phyloP scores from a whole-genome alignment of 2,797 vertebrate species.

The Dipus sagitta region DNA sequence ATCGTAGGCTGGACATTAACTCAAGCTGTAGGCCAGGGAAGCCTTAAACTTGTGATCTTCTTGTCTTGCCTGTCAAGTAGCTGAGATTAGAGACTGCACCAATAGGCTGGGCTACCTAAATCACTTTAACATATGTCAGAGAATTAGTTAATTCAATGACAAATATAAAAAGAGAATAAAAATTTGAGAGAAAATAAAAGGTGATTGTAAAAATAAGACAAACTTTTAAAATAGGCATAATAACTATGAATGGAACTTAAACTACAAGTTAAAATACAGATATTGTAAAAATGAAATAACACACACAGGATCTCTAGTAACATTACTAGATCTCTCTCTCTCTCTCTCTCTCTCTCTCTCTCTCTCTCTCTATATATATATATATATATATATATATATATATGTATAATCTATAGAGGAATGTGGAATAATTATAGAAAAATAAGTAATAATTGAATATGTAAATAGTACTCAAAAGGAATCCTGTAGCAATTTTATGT shows the following conservation, averaged over 20 bases:
- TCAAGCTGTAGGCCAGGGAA: background rate
- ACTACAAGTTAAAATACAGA: constrained; percentile 5
- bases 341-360: no score
- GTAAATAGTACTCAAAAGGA: background rate
- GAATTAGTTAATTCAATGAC: background rate
- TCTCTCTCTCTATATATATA: no score
- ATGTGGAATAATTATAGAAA: background rate
- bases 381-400: background rate
- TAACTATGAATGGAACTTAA: constrained; percentile 28
- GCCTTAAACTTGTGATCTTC: background rate
- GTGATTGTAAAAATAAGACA: background rate
- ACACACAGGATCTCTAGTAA: background rate
- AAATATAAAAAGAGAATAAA: background rate
- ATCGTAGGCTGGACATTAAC: background rate
- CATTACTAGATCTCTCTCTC: no score
- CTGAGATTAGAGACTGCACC: background rate
- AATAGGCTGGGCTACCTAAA: background rate
- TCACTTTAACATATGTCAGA: background rate
- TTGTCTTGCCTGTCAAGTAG: background rate
- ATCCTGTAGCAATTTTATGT: background rate
- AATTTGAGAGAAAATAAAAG: background rate
- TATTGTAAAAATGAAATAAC: constrained; percentile 10
- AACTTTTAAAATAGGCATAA: background rate
- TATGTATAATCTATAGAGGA: background rate
- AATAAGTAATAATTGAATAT: background rate